These are phyloP conservation scores for Salvelinus sp. DNA, from an alignment of 2,113 vertebrate genomes.

Conservation along the genomic window DNA sequence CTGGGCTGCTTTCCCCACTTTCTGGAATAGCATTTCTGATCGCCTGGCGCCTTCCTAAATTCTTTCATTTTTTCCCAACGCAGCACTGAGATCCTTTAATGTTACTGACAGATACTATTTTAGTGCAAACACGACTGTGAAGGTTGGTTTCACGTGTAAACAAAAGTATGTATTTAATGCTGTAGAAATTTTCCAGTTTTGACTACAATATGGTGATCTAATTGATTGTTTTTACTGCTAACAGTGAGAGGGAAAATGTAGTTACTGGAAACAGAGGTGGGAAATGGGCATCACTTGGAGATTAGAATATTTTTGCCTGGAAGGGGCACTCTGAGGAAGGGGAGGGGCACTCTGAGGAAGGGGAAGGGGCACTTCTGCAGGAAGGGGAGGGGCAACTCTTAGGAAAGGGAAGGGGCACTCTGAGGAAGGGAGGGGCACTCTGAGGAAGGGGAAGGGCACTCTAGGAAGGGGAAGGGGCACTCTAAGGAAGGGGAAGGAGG, in stretches of 20 bases:
- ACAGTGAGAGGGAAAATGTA: no score
- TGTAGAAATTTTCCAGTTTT: not conserved
- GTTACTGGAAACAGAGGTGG: not conserved
- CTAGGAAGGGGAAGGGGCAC: no score
- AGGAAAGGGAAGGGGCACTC: no score
- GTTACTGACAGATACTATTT: conserved; percentile 12
- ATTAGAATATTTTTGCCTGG: conserved; percentile 51
- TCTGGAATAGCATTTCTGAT: not conserved
- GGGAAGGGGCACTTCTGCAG: conserved; percentile 9
- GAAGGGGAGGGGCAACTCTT: not conserved
- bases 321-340: conserved; percentile 20
- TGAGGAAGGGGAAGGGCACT: no score
- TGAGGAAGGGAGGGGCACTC: no score
- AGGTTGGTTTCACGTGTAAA: not conserved
- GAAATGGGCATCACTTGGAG: conserved; percentile 31
- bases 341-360: not conserved
- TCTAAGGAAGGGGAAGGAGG: no score
- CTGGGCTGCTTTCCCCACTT: conserved; percentile 19
- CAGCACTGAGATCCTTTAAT: no score
- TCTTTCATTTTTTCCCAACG: no score
- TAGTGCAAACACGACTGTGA: no score
- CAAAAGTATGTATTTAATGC: no score
- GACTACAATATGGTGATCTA: conserved; percentile 5
- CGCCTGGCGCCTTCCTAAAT: no score
- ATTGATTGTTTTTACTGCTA: no score